Evolutionary conservation across 2,888 invertebrate species (phyloP).

Genomic region (Psococerastis gibbosa): DNA sequence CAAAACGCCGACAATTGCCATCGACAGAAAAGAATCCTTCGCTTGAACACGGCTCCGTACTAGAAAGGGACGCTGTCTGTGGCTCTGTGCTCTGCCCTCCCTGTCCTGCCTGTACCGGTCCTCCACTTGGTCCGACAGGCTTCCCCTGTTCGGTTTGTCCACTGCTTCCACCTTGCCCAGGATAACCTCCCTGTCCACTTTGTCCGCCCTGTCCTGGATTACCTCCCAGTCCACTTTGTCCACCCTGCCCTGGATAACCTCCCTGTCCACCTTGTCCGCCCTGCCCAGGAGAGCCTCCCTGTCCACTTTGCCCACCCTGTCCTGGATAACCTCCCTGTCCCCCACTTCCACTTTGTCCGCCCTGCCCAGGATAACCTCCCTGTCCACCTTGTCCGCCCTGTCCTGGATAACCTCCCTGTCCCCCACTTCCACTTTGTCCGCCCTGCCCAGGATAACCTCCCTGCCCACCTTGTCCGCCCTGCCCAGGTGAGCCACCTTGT

Average conservation of each 20-base stretch:
- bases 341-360: slow-evolving; percentile 3
- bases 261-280: background rate
- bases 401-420: slow-evolving; percentile 7
- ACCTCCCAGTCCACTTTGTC: slow-evolving; percentile 6
- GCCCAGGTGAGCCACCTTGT: slow-evolving; percentile 2
- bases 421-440: slow-evolving; percentile 2
- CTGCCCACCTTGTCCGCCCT: background rate
- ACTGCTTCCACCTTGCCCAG: background rate
- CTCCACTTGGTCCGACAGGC: too few relatives aligned
- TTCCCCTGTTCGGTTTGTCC: background rate
- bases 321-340: background rate
- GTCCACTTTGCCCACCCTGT: background rate
- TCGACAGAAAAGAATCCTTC: slow-evolving; percentile 20
- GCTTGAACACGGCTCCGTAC: slow-evolving; percentile 17
- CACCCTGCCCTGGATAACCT: slow-evolving; percentile 10
- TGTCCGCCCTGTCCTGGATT: background rate
- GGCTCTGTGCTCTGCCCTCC: too few relatives aligned
- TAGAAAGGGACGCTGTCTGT: too few relatives aligned
- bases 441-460: background rate
- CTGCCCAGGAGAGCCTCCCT: too few relatives aligned
- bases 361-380: slow-evolving; percentile 6
- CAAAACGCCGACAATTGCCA: slow-evolving; percentile 26
- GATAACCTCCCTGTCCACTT: background rate
- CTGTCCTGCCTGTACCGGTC: too few relatives aligned
- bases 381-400: slow-evolving; percentile 11